A percentile compares a stretch with the other conserved stretches of the same genome.
Evolutionary conservation across 2,797 vertebrate species (phyloP).

Genomic region (Rhinatrema bivittatum): DNA sequence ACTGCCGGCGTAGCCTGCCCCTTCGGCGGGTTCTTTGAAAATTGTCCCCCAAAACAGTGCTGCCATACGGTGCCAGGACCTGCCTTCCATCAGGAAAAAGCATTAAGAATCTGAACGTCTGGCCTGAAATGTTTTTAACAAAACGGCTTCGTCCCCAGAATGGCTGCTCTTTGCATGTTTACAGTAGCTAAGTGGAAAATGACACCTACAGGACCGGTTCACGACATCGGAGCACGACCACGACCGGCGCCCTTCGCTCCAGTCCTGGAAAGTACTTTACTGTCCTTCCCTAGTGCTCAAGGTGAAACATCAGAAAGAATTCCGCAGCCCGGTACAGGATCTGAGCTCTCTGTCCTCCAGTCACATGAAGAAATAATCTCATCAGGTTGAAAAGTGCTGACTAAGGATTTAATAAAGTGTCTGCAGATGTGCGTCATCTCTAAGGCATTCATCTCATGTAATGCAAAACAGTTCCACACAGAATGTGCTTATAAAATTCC

Average conservation of each 20-base stretch:
- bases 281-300: slow-evolving; percentile 52
- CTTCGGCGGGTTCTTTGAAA: too few relatives aligned
- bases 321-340: slow-evolving; percentile 63
- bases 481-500: slow-evolving; percentile 70
- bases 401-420: slow-evolving; percentile 82
- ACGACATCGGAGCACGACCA: too few relatives aligned
- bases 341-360: slow-evolving; percentile 71
- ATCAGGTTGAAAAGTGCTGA: slow-evolving; percentile 84
- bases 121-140: too few relatives aligned
- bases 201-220: too few relatives aligned
- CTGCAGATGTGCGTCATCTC: slow-evolving; percentile 86
- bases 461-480: slow-evolving; percentile 78
- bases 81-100: too few relatives aligned
- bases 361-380: slow-evolving; percentile 88
- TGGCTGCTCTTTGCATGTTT: too few relatives aligned
- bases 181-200: too few relatives aligned
- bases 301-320: slow-evolving; percentile 71
- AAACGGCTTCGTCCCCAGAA: too few relatives aligned
- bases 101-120: too few relatives aligned
- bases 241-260: not conserved
- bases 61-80: too few relatives aligned
- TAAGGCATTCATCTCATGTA: slow-evolving; percentile 87
- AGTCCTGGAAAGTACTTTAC: slow-evolving; percentile 21
- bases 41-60: too few relatives aligned
- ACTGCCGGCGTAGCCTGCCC: too few relatives aligned